Conservation (phyloP, 2,797 vertebrate genomes). For the Pygocentrus nattereri region DNA sequence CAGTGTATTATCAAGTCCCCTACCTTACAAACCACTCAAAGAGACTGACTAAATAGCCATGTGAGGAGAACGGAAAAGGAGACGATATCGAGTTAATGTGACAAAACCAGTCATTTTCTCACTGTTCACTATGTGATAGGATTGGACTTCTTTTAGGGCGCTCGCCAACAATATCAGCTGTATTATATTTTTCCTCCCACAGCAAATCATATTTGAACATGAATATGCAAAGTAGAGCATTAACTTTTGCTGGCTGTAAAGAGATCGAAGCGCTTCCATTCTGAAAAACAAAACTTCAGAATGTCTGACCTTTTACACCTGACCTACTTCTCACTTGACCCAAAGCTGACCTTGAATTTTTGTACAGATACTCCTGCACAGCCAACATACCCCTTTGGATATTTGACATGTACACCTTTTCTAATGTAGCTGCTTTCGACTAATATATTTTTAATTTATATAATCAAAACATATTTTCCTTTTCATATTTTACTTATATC, state of each 20-base stretch:
- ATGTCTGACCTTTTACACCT: slow-evolving; percentile 13
- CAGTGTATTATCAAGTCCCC: slow-evolving; percentile 8
- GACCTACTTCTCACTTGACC: slow-evolving; percentile 38
- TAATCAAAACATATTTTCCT: too few species aligned
- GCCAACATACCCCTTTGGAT: not conserved
- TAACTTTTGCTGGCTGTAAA: too few species aligned
- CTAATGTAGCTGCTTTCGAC: too few species aligned
- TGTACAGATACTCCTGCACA: too few species aligned
- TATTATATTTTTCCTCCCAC: not conserved
- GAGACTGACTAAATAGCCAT: slow-evolving; percentile 7
- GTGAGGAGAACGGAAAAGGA: not conserved
- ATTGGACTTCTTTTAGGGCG: not conserved
- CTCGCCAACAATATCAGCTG: not conserved
- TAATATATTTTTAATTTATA: too few species aligned
- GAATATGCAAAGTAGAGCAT: too few species aligned
- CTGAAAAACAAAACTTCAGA: not conserved
- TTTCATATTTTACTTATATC: too few species aligned
- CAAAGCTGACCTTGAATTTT: slow-evolving; percentile 25
- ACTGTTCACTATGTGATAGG: not conserved
- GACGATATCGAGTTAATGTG: not conserved
- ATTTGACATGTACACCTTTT: not conserved
- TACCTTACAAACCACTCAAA: slow-evolving; percentile 4
- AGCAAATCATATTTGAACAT: too few species aligned
- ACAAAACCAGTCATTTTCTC: not conserved
- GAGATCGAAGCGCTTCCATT: not conserved